phyloP scores from a whole-genome alignment of 2,888 invertebrate species.

The Troilus luridus region DNA sequence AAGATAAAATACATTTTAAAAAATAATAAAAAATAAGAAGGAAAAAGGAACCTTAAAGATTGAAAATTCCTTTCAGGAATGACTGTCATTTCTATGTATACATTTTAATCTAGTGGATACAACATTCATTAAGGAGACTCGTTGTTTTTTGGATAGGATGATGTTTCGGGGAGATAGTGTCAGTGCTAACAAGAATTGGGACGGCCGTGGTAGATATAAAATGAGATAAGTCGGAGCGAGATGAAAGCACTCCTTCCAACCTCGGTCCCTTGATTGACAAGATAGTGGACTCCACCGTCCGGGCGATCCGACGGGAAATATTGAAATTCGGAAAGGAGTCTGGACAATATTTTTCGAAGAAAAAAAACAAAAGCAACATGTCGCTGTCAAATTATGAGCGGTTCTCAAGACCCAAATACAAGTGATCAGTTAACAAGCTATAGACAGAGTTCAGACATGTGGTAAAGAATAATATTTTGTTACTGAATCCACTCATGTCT shows the following conservation, averaged over 20 bases:
- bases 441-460: no score
- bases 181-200: conserved; percentile 48
- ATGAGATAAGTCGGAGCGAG: conserved; percentile 15
- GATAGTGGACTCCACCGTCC: not conserved
- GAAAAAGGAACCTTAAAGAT: conserved; percentile 27
- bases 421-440: no score
- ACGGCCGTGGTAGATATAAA: conserved; percentile 47
- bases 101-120: conserved; percentile 51
- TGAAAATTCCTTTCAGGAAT: conserved; percentile 47
- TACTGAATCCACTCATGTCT: no score
- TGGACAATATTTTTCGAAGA: not conserved
- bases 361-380: not conserved
- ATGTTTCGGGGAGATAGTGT: conserved; percentile 52
- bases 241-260: not conserved
- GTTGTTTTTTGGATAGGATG: conserved; percentile 33
- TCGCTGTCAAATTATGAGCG: not conserved
- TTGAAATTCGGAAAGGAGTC: not conserved
- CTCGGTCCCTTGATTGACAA: conserved; percentile 23
- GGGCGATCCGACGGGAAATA: not conserved
- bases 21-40: not conserved
- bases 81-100: conserved; percentile 50
- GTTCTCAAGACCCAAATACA: no score
- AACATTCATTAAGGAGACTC: conserved; percentile 51
- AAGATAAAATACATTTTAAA: not conserved
- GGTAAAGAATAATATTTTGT: no score